Evolutionary conservation across 2,797 vertebrate species (phyloP), one percentile per base, ranked within the genome.

Genomic region (Xiphorhynchus erythropygius): DNA sequence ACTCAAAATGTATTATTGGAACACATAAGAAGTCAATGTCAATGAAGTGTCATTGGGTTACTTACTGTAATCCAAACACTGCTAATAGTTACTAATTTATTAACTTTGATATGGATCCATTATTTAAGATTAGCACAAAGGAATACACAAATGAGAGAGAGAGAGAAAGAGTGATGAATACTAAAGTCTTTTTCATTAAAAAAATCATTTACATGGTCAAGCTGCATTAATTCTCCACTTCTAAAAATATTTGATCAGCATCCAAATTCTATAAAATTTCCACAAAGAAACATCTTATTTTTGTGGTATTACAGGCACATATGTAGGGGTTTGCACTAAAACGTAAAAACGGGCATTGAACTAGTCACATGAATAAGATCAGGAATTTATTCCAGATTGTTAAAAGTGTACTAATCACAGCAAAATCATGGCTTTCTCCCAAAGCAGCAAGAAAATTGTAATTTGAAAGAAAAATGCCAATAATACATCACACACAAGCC

Each of bases 391-490:
- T 95, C 96, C 95, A 95, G 93, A 96, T 95, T 95, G 95, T 86
- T 96, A 90, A 52, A 69, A 96, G 95, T 92, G 75, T 71, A 89
- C 82, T 93, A 93, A 89, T 93, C 67, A 92, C 84, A 89, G 92
- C 52, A 92, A 94, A 91, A 97, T 92, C 96, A 93, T 90, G 94
- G 91, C 94, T 93, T 96, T 94, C 95, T 90, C 94, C 92, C 95
- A 94, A 95, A 95, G 93, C 55, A 90, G 96, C 93, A 93, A 97
- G 87, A 89, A 96, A 96, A 94, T 4, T 35, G 96, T 90, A 95
- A 97, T 96, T 94, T 87, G 77, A 94, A 95, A 97, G 93, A 91
- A 94, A 97, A 95, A 95, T 91, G 95, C 93, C 96, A 97, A 94
- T 97, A 94, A 96, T 96, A 79, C 94, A 89, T 95, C 86, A 94